These are phyloP conservation scores for Daktulosphaira vitifoliae DNA, from an alignment of 1,140 invertebrate genomes.

Conservation along the genomic window DNA sequence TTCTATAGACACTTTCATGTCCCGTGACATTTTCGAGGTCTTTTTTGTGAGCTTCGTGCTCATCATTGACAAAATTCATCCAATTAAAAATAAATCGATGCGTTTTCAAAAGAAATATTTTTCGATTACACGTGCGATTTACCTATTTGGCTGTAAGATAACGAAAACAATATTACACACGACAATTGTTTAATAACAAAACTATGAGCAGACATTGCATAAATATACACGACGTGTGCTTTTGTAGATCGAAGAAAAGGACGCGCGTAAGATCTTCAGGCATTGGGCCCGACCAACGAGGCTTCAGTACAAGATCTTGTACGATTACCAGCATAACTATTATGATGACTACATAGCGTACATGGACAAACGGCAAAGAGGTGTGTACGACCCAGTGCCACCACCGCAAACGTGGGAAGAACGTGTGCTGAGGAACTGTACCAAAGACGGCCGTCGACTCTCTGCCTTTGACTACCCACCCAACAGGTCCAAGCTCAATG, in stretches of 20 bases:
- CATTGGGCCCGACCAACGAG: constrained; percentile 46
- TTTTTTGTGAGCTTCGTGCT: no score
- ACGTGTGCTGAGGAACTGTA: constrained; percentile 60
- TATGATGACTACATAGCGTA: constrained; percentile 75
- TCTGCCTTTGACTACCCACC: constrained; percentile 21
- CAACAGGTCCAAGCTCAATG: constrained; percentile 34
- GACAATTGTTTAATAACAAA: no score
- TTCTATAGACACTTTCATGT: no score
- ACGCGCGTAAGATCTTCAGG: constrained; percentile 37
- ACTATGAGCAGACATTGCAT: no score
- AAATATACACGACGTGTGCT: no score
- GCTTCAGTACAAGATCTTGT: constrained; percentile 70
- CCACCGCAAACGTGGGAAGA: constrained; percentile 73
- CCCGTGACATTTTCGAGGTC: no score
- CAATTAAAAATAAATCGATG: no score
- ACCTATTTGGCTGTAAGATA: no score
- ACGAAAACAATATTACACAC: no score
- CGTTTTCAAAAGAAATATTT: no score
- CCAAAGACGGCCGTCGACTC: constrained; percentile 38
- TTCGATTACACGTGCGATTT: no score
- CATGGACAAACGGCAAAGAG: constrained; percentile 62
- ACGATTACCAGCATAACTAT: constrained; percentile 71
- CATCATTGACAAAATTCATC: no score
- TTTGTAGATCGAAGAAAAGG: constrained; percentile 39
- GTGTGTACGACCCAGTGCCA: constrained; percentile 58